These are phyloP conservation scores for Brachyhypopomus occidentalis DNA, from an alignment of 2,113 vertebrate genomes.

Conservation along the genomic window DNA sequence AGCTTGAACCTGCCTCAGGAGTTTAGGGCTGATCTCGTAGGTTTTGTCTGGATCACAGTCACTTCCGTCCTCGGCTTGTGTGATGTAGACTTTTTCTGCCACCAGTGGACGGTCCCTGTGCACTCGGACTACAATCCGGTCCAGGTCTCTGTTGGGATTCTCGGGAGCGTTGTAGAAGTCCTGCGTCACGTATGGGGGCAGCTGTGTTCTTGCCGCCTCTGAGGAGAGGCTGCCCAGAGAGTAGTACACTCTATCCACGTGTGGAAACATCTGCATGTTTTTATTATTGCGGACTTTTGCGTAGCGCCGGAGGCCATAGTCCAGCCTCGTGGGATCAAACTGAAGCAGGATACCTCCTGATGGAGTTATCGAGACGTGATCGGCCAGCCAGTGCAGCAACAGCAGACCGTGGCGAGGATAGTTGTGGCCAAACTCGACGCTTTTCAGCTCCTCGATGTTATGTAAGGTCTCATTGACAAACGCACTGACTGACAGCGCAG, in stretches of 20 bases:
- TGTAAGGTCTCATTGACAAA: slow-evolving; percentile 7
- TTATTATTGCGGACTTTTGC: neutral
- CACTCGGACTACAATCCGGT: slow-evolving; percentile 31
- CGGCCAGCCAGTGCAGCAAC: slow-evolving; percentile 36
- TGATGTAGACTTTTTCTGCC: slow-evolving; percentile 35
- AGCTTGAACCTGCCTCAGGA: slow-evolving; percentile 5
- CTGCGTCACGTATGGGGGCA: slow-evolving; percentile 36
- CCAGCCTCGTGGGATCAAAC: neutral
- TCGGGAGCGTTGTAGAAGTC: slow-evolving; percentile 23
- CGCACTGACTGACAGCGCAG: neutral
- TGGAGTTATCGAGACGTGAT: neutral
- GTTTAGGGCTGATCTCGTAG: slow-evolving; percentile 34
- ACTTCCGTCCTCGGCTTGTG: neutral
- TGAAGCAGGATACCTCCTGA: neutral
- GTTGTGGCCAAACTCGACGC: neutral
- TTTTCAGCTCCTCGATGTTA: slow-evolving; percentile 25
- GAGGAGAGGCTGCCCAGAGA: slow-evolving; percentile 32
- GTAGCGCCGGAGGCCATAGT: slow-evolving; percentile 37
- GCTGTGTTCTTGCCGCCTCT: neutral
- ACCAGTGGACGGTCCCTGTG: neutral
- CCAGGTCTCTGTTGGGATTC: slow-evolving; percentile 17
- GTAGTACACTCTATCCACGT: neutral
- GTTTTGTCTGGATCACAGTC: slow-evolving; percentile 1
- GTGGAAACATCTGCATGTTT: neutral
- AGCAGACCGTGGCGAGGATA: slow-evolving; percentile 40